Evolutionary conservation across 1,140 invertebrate species (phyloP).

Genomic region (Drosophila albomicans): DNA sequence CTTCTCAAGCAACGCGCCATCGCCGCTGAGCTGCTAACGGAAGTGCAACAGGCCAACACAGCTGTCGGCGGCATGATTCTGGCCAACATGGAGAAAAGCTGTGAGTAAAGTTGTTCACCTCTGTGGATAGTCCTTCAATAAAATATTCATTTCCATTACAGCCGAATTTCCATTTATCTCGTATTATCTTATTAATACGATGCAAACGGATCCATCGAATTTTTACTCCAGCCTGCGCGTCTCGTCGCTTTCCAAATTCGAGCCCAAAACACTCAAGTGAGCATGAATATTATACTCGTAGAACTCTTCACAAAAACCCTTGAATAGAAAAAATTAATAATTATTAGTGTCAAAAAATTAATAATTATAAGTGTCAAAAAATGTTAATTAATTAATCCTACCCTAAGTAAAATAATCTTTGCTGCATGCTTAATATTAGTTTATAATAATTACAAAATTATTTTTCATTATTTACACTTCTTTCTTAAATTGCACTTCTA

Average conservation of each 20-base stretch:
- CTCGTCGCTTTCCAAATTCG: conserved; percentile 92
- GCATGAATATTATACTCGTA: neutral
- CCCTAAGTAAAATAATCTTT: no score
- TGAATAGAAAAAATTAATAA: no score
- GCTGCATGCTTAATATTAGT: no score
- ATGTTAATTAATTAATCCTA: no score
- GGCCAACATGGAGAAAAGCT: conserved; percentile 94
- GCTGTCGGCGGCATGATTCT: conserved; percentile 92
- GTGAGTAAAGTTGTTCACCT: conserved; percentile 84
- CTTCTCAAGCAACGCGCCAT: conserved; percentile 91
- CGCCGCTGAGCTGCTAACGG: conserved; percentile 91
- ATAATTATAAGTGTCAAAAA: no score
- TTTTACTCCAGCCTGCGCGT: conserved; percentile 93
- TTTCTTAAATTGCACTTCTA: no score
- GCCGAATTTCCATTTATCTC: conserved; percentile 96
- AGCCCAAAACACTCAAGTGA: conserved; percentile 87
- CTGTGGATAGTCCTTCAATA: neutral
- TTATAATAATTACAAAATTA: no score
- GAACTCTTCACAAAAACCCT: no score
- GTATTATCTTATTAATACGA: conserved; percentile 95
- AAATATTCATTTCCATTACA: conserved; percentile 73
- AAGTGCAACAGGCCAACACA: conserved; percentile 89
- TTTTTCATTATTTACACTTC: no score
- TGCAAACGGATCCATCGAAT: conserved; percentile 92
- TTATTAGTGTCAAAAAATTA: no score